Evolutionary conservation across 2,888 invertebrate species (phyloP), one percentile per base, ranked within the genome.

Genomic region (Pyrocoelia pectoralis): DNA sequence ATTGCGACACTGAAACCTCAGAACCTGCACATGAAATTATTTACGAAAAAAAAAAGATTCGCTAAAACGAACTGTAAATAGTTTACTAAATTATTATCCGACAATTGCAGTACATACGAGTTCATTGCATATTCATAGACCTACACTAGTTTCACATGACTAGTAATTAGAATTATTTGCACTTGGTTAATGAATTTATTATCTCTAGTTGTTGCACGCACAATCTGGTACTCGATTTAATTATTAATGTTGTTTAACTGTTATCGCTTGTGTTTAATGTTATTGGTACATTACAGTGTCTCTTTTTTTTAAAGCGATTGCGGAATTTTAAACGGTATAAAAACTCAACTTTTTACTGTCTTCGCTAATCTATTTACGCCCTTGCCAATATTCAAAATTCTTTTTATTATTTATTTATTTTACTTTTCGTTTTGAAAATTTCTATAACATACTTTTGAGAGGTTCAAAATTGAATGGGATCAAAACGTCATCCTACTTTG

Each of bases 51-150:
- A 57, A 51, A 46, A 53, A 61, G 50, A 55, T 43, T 65, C 56
- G 54, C 49, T 24, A 19, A 19, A 18, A 46, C 13, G 19, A 38
- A 58, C 40, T 54, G 24, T 56, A 48, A 48, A 56, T 28, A 52
- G 55, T 40, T 54, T 50, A 49, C 74, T 77, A 77, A 77, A 75
- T 77, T 78, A 79, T 77, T 72, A 75, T 76, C 73, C 72, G 75
- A 74, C 75, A 76, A 77, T 76, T 72, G 78, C 77, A 75, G 77
- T 33, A 78, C 76, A 77, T 78, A 74, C 76, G 68, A 67, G 63
- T 75, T 78, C 76, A 79, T 78, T 79, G 79, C 77, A 79, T 79
- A 79, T 79, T 79, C 79, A 79, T 79, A 76, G 77, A 74, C 74
- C 77, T 76, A 76, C 75, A 76, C 75, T 73, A 71, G 74, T 76